phyloP scores from a whole-genome alignment of 2,797 vertebrate species.

The Percopsis omiscomaycus region DNA sequence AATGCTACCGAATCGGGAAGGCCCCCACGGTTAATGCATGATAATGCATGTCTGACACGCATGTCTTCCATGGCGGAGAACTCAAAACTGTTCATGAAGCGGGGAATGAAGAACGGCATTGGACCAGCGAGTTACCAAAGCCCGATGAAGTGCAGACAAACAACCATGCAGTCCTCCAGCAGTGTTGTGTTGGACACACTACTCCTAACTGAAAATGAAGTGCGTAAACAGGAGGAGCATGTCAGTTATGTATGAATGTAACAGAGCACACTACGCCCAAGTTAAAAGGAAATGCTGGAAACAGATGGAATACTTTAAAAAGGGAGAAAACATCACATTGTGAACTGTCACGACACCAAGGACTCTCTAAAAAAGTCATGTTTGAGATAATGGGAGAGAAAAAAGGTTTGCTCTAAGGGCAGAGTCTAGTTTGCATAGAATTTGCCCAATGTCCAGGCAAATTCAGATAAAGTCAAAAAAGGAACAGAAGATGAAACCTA shows the following conservation, averaged over 20 bases:
- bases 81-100: slow-evolving; percentile 90
- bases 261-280: background rate
- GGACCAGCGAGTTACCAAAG: slow-evolving; percentile 86
- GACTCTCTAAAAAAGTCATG: background rate
- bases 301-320: slow-evolving; percentile 19
- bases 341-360: slow-evolving; percentile 12
- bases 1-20: slow-evolving; percentile 26
- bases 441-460: background rate
- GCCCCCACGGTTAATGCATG: slow-evolving; percentile 61
- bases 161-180: slow-evolving; percentile 76
- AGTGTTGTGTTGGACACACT: slow-evolving; percentile 83
- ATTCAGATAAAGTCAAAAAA: background rate
- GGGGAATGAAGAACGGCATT: slow-evolving; percentile 87
- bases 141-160: slow-evolving; percentile 76
- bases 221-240: slow-evolving; percentile 83
- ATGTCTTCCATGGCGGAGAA: slow-evolving; percentile 88
- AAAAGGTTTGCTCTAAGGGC: background rate
- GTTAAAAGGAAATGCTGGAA: slow-evolving; percentile 2
- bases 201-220: slow-evolving; percentile 85
- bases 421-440: slow-evolving; percentile 6
- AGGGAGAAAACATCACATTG: background rate
- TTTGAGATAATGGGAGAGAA: background rate
- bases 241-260: slow-evolving; percentile 84
- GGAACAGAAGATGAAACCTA: background rate
- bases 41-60: slow-evolving; percentile 71